phyloP scores from a whole-genome alignment of 2,113 vertebrate genomes.

The Ursus arctos region DNA sequence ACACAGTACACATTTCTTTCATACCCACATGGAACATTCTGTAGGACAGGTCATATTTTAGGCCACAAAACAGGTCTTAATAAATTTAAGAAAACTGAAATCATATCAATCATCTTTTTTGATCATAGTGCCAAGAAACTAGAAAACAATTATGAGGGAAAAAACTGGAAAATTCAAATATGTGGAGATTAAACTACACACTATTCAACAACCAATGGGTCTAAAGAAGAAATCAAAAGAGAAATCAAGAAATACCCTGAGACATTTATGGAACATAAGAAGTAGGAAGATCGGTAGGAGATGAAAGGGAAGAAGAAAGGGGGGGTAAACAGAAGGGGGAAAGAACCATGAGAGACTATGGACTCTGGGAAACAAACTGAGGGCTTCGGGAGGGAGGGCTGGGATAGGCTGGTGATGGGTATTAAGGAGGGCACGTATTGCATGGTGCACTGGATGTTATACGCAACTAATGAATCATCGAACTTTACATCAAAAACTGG shows the following conservation, averaged over 20 bases:
- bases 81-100: background rate
- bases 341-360: too few species aligned
- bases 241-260: background rate
- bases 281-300: too few species aligned
- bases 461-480: too few species aligned
- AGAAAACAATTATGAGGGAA: background rate
- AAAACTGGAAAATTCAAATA: background rate
- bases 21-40: background rate
- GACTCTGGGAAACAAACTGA: too few species aligned
- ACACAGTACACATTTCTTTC: background rate
- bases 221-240: slow-evolving; percentile 23
- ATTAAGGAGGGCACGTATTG: too few species aligned
- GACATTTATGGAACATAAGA: background rate
- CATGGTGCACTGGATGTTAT: too few species aligned
- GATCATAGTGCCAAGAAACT: background rate
- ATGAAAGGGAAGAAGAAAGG: too few species aligned
- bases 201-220: background rate
- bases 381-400: too few species aligned
- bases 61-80: background rate
- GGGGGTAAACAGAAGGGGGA: too few species aligned
- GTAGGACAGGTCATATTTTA: background rate
- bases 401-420: too few species aligned
- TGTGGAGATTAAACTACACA: background rate
- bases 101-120: background rate
- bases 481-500: too few species aligned